Evolutionary conservation across 2,888 invertebrate genomes (phyloP).

Genomic region (Choreutis nemorana): DNA sequence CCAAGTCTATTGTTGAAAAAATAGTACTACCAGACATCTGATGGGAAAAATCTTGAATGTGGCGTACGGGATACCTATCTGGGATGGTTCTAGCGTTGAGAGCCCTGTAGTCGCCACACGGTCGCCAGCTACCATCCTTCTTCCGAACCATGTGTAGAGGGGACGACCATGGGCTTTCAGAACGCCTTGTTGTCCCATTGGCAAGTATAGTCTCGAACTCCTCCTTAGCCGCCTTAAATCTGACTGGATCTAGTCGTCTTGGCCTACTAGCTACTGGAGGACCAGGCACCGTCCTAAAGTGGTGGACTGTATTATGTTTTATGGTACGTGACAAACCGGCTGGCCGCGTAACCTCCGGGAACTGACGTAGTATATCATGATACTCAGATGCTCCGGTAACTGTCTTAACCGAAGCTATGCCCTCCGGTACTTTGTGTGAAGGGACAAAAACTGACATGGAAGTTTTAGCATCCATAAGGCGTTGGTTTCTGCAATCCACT

Average conservation of each 20-base stretch:
- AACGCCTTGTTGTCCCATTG: slow-evolving; percentile 11
- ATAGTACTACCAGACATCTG: slow-evolving; percentile 15
- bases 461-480: slow-evolving; percentile 9
- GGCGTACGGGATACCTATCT: slow-evolving; percentile 7
- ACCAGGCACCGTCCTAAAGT: slow-evolving; percentile 3
- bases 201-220: slow-evolving; percentile 12
- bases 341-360: slow-evolving; percentile 5
- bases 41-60: slow-evolving; percentile 13
- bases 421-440: neutral
- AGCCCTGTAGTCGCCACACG: slow-evolving; percentile 9
- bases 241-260: slow-evolving; percentile 10
- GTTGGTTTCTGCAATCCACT: slow-evolving; percentile 15
- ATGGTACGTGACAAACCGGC: neutral
- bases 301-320: slow-evolving; percentile 4
- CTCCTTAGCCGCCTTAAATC: slow-evolving; percentile 8
- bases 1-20: slow-evolving; percentile 23
- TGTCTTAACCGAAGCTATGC: slow-evolving; percentile 3
- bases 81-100: slow-evolving; percentile 8
- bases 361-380: slow-evolving; percentile 2
- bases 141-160: slow-evolving; percentile 6
- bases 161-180: slow-evolving; percentile 10
- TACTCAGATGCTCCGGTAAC: neutral
- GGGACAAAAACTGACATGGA: slow-evolving; percentile 1
- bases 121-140: slow-evolving; percentile 11
- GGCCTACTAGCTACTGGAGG: slow-evolving; percentile 12